Evolutionary conservation across 2,797 vertebrate species (phyloP).

Genomic region (Poeciliopsis turneri): DNA sequence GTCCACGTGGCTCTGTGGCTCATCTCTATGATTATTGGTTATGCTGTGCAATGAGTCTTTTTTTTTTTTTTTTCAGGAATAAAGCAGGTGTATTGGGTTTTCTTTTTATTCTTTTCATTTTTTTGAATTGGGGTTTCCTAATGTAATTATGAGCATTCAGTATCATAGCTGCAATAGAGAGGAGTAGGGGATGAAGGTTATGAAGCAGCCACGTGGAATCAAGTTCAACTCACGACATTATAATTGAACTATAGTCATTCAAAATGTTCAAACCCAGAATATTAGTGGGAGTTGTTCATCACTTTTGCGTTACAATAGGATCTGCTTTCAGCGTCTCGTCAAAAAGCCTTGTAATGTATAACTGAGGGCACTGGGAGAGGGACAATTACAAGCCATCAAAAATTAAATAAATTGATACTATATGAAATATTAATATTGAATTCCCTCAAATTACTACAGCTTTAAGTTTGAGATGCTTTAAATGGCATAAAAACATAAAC

Average conservation of each 20-base stretch:
- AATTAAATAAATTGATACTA: not conserved
- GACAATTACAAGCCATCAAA: not conserved
- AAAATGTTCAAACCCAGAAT: not conserved
- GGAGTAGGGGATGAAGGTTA: not conserved
- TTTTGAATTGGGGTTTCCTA: not conserved
- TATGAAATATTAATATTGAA: not conserved
- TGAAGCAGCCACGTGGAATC: not conserved
- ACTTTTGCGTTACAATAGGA: not conserved
- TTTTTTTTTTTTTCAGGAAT: conserved; percentile 21
- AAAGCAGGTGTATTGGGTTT: conserved; percentile 52
- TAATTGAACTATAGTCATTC: not conserved
- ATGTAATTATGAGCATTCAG: not conserved
- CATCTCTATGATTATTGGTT: conserved; percentile 50
- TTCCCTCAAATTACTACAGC: not conserved
- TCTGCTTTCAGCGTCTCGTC: not conserved
- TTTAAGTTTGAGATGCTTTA: not conserved
- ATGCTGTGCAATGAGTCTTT: conserved; percentile 27
- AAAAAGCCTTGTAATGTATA: not conserved
- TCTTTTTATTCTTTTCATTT: not conserved
- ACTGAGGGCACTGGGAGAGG: too few relatives aligned
- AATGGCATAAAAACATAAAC: not conserved
- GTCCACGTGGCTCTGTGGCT: conserved; percentile 61
- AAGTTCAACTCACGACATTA: not conserved
- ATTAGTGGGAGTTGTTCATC: not conserved
- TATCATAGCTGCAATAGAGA: not conserved